Conservation (phyloP, 2,888 invertebrate species). For the Temnothorax unifasciatus region DNA sequence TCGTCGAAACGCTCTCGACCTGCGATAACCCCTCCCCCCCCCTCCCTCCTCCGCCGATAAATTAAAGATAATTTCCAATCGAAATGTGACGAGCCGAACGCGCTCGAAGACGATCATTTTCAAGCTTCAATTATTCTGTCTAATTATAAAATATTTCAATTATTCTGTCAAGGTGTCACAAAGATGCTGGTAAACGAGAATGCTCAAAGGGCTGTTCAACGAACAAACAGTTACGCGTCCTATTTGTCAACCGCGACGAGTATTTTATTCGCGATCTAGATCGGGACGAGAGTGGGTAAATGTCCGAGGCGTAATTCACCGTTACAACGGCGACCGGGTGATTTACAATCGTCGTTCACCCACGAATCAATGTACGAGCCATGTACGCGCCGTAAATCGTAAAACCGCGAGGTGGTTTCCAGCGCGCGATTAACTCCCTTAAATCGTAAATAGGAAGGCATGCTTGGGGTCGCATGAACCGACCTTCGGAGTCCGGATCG, state of each 20-base stretch:
- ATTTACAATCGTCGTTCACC: conserved; percentile 69
- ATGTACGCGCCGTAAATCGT: conserved; percentile 53
- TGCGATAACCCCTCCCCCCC: background rate
- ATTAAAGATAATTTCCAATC: background rate
- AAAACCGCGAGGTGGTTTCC: conserved; percentile 25
- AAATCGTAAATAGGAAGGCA: conserved; percentile 32
- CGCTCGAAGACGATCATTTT: background rate
- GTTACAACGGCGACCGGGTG: conserved; percentile 58
- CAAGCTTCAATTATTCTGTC: background rate
- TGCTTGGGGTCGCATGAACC: background rate
- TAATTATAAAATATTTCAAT: background rate
- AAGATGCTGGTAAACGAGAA: background rate
- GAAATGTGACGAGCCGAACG: background rate
- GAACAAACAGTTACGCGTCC: background rate
- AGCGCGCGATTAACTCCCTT: conserved; percentile 21
- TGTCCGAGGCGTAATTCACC: conserved; percentile 65
- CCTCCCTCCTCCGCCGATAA: background rate
- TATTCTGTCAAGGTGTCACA: background rate
- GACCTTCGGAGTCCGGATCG: background rate
- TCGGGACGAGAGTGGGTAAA: conserved; percentile 49
- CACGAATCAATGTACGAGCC: conserved; percentile 68
- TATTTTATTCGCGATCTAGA: conserved; percentile 41
- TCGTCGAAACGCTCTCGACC: conserved; percentile 6
- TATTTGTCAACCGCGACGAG: background rate
- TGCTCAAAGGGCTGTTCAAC: background rate